These are phyloP conservation scores for Psophia crepitans DNA, from an alignment of 2,113 vertebrate species.

Conservation along the genomic window DNA sequence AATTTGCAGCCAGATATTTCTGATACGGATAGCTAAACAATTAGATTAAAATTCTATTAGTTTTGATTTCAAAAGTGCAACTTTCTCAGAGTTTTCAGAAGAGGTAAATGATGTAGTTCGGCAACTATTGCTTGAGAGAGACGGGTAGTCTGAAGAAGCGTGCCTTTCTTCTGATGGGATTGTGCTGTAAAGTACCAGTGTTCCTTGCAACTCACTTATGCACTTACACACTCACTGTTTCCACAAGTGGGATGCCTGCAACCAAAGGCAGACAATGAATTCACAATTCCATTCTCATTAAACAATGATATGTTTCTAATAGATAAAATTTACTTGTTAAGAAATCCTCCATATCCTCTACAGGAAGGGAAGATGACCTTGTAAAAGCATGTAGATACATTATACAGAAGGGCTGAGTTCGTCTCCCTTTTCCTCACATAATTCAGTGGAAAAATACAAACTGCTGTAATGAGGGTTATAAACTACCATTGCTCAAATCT, in stretches of 20 bases:
- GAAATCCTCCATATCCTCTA: not conserved
- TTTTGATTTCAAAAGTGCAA: not conserved
- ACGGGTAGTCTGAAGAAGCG: not conserved
- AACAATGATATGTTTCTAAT: not conserved
- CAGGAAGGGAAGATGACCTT: constrained; percentile 47
- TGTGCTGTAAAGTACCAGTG: not conserved
- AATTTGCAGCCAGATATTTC: not conserved
- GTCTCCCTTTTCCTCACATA: constrained; percentile 46
- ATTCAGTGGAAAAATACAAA: constrained; percentile 75
- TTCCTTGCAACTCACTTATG: not conserved
- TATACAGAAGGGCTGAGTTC: constrained; percentile 33
- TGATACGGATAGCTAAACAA: not conserved
- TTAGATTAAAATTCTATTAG: not conserved
- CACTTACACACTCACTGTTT: not conserved
- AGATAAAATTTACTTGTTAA: not conserved
- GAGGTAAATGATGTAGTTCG: not conserved
- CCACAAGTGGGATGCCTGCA: not conserved
- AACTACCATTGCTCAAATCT: constrained; percentile 69
- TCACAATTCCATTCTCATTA: not conserved
- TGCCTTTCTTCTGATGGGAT: not conserved
- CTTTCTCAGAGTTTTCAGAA: not conserved
- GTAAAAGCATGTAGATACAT: not conserved
- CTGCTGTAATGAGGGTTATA: constrained; percentile 64
- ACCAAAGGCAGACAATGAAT: not conserved
- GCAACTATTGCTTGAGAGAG: not conserved